These are phyloP conservation scores for Miichthys miiuy DNA, from an alignment of 2,797 vertebrate species.

Conservation along the genomic window DNA sequence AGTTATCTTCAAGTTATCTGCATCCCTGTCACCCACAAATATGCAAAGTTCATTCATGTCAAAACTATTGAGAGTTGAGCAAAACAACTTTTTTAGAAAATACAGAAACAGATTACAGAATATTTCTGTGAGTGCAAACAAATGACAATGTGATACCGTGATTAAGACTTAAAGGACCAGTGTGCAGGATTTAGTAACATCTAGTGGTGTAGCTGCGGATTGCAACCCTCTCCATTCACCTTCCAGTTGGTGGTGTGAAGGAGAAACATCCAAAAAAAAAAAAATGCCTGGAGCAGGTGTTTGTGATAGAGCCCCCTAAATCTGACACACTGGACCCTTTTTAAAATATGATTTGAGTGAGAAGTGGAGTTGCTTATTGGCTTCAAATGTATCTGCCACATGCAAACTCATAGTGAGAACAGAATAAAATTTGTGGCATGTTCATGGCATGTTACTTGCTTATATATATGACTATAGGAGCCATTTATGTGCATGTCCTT, in stretches of 20 bases:
- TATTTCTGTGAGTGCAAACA: neutral
- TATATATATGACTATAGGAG: neutral
- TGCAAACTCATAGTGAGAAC: neutral
- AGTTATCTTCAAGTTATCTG: constrained; percentile 33
- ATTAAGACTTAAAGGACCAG: constrained; percentile 1
- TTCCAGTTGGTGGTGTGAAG: too few species aligned
- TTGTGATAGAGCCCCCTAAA: too few species aligned
- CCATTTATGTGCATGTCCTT: neutral
- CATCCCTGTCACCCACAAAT: neutral
- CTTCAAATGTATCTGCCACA: neutral
- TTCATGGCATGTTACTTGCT: too few species aligned
- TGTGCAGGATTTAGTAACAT: too few species aligned
- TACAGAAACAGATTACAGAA: neutral
- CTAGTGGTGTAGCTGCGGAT: too few species aligned
- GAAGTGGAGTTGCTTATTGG: neutral
- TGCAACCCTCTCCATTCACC: too few species aligned
- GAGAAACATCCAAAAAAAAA: too few species aligned
- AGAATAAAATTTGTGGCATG: neutral
- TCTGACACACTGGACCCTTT: too few species aligned
- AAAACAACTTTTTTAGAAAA: neutral
- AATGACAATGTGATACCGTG: neutral
- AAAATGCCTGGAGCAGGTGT: too few species aligned
- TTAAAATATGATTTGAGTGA: neutral
- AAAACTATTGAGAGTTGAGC: neutral
- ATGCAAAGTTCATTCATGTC: constrained; percentile 10